A percentile compares a stretch with the other conserved stretches of the same genome.
Evolutionary conservation across 2,113 vertebrate species (phyloP).

Genomic region (Anarhynchus alexandrinus): DNA sequence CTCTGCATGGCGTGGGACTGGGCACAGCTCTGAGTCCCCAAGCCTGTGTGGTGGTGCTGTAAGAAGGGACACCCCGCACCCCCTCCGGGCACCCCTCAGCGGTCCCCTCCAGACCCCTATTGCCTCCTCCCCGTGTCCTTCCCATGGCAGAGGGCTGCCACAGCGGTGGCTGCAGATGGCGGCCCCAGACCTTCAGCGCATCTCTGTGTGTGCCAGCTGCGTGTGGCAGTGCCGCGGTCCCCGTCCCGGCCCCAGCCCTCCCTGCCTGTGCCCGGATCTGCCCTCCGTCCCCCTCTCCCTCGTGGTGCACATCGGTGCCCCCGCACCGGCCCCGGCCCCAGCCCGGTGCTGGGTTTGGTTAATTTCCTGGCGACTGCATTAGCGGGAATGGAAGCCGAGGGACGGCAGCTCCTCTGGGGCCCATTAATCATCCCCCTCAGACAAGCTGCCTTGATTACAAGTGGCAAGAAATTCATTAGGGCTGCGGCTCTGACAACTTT

Average conservation of each 20-base stretch:
- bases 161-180: neutral
- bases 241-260: fast-evolving
- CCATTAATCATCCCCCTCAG: slow-evolving; percentile 94
- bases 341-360: slow-evolving; percentile 48
- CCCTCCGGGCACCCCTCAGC: neutral
- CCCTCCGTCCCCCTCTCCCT: too few species aligned
- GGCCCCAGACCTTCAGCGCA: neutral
- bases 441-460: slow-evolving; percentile 98
- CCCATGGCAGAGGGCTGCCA: neutral
- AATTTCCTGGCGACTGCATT: slow-evolving; percentile 77
- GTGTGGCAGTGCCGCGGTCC: fast-evolving
- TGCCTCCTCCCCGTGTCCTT: neutral
- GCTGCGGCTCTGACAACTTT: slow-evolving; percentile 93
- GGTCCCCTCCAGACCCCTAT: neutral
- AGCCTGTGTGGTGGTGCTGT: neutral
- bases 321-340: neutral
- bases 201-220: fast-evolving
- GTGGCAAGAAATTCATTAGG: slow-evolving; percentile 98
- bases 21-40: neutral
- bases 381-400: slow-evolving; percentile 85
- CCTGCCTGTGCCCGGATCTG: fast-evolving
- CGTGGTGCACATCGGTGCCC: neutral
- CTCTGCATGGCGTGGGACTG: neutral
- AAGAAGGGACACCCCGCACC: neutral
- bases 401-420: slow-evolving; percentile 92